These are phyloP conservation scores for Varecia variegata DNA, from an alignment of 2,797 vertebrate genomes.

Conservation along the genomic window DNA sequence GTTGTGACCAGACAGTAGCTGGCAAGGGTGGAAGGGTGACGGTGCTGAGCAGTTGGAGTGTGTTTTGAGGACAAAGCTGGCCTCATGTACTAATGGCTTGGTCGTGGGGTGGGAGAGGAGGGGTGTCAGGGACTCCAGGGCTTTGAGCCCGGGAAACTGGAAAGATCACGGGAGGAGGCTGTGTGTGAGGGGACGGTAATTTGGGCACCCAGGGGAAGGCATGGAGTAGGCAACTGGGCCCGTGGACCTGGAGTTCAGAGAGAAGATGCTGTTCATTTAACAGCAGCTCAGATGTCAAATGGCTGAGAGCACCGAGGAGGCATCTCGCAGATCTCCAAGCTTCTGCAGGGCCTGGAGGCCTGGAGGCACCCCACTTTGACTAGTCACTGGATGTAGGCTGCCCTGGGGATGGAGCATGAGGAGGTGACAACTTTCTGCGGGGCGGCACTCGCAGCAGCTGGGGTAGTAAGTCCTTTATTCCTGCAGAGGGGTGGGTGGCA, in stretches of 20 bases:
- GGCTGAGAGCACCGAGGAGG: accelerated
- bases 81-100: not conserved
- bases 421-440: not conserved
- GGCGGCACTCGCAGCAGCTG: not conserved
- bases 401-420: not conserved
- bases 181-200: not conserved
- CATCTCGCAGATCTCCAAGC: not conserved
- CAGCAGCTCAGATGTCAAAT: not conserved
- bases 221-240: not conserved
- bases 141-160: not conserved
- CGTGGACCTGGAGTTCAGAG: not conserved
- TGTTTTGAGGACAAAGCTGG: not conserved
- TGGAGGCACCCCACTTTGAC: too few relatives aligned
- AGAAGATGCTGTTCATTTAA: not conserved
- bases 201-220: not conserved
- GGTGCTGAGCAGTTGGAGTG: too few relatives aligned
- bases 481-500: not conserved
- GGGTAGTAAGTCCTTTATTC: not conserved
- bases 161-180: not conserved
- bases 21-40: not conserved
- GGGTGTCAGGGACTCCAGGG: not conserved
- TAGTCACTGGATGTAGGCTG: not conserved
- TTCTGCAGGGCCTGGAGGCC: not conserved
- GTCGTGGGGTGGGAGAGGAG: not conserved
- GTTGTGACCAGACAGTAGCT: not conserved